Percentiles rank a stretch among this genome's conserved stretches.
phyloP scores from a whole-genome alignment of 2,113 vertebrate genomes.

The Collichthys lucidus region DNA sequence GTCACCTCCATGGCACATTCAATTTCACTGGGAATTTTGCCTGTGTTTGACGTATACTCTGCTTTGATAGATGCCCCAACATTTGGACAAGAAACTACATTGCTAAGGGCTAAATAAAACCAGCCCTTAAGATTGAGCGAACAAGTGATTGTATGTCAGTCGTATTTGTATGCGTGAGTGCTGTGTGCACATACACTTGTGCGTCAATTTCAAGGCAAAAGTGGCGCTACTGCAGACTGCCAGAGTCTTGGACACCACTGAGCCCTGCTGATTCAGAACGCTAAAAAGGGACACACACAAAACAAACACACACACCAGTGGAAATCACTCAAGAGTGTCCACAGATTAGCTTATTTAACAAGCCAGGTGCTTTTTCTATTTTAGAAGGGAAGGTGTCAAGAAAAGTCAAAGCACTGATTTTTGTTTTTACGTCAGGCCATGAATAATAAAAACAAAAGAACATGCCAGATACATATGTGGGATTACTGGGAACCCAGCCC shows the following conservation, averaged over 20 bases:
- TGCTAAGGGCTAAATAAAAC: conserved; percentile 26
- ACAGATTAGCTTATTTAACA: conserved; percentile 76
- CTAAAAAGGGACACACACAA: conserved; percentile 22
- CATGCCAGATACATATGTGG: conserved; percentile 58
- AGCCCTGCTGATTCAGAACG: conserved; percentile 55
- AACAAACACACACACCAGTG: conserved; percentile 37
- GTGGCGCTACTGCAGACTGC: conserved; percentile 58
- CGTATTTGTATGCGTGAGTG: conserved; percentile 23
- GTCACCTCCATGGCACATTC: conserved; percentile 51
- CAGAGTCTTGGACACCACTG: conserved; percentile 62
- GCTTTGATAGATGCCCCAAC: conserved; percentile 43
- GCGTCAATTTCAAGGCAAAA: conserved; percentile 48
- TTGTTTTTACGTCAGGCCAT: conserved; percentile 33
- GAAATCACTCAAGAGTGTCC: conserved; percentile 45
- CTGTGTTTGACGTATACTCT: conserved; percentile 29
- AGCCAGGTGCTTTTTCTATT: conserved; percentile 55
- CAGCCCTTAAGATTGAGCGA: conserved; percentile 41
- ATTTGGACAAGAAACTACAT: conserved; percentile 33
- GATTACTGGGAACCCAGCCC: conserved; percentile 84
- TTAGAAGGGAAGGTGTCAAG: conserved; percentile 35
- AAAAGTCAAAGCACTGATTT: conserved; percentile 49
- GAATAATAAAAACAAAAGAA: conserved; percentile 52
- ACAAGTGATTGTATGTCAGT: conserved; percentile 70
- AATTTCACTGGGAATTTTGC: conserved; percentile 42
- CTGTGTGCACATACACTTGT: conserved; percentile 15